These are phyloP conservation scores for Mionectes macconnelli DNA, from an alignment of 2,113 vertebrate species.

Conservation along the genomic window DNA sequence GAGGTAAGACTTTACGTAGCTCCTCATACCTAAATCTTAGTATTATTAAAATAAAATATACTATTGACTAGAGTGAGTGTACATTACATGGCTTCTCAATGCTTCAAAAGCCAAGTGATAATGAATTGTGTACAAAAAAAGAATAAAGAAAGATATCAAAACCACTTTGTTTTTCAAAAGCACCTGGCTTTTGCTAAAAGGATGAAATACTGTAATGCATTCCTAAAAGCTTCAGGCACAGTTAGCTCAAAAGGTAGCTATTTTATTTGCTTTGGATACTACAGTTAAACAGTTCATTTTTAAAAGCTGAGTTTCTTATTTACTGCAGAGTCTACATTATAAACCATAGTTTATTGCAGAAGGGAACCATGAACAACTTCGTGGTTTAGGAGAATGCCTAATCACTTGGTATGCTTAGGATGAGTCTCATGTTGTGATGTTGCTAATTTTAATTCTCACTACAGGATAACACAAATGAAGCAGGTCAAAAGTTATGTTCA, in stretches of 20 bases:
- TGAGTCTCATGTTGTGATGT: rapidly evolving
- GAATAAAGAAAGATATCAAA: background rate
- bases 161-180: background rate
- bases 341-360: background rate
- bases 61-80: background rate
- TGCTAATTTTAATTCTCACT: background rate
- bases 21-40: background rate
- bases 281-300: background rate
- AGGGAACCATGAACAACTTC: background rate
- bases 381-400: background rate
- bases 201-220: background rate
- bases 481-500: background rate
- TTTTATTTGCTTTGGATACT: conserved; percentile 24
- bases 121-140: background rate
- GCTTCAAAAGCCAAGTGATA: background rate
- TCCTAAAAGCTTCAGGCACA: background rate
- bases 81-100: background rate
- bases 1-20: background rate
- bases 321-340: background rate
- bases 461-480: background rate
- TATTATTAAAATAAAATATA: background rate
- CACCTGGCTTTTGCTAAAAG: background rate
- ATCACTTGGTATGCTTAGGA: background rate
- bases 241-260: conserved; percentile 7
- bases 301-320: background rate